Conservation (phyloP, 1,140 invertebrate genomes). For the Zaprionus gabonicus region DNA sequence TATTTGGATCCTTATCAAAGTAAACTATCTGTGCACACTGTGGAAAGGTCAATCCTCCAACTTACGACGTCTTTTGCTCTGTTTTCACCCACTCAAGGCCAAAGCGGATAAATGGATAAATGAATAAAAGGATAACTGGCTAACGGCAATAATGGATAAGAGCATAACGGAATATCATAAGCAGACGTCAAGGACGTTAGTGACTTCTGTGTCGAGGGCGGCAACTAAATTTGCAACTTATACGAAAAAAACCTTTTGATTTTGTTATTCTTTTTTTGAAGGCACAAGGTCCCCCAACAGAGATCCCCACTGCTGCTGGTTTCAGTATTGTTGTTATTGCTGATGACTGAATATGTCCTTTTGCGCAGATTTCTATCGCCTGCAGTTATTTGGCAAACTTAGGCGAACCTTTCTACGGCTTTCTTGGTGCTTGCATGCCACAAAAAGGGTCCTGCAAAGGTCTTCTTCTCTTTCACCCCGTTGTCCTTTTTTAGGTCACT, state of each 20-base stretch:
- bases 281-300: slow-evolving; percentile 22
- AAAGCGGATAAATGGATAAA: slow-evolving; percentile 29
- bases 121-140: background rate
- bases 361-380: slow-evolving; percentile 58
- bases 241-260: slow-evolving; percentile 81
- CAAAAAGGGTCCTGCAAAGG: slow-evolving; percentile 52
- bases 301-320: slow-evolving; percentile 30
- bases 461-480: slow-evolving; percentile 42
- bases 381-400: slow-evolving; percentile 80
- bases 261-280: slow-evolving; percentile 67
- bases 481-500: slow-evolving; percentile 65
- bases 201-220: slow-evolving; percentile 22
- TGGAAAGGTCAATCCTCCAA: no score
- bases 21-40: no score
- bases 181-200: slow-evolving; percentile 56
- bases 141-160: slow-evolving; percentile 44
- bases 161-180: slow-evolving; percentile 55
- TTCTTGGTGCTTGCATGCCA: slow-evolving; percentile 53
- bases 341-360: slow-evolving; percentile 43
- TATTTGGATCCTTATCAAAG: no score
- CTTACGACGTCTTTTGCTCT: slow-evolving; percentile 28
- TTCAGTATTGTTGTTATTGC: slow-evolving; percentile 3
- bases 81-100: slow-evolving; percentile 47
- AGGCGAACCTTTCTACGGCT: slow-evolving; percentile 65
- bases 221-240: slow-evolving; percentile 82